Conservation (phyloP, 92 coral and sea anemone genomes). For the Meandrina meandrites region DNA sequence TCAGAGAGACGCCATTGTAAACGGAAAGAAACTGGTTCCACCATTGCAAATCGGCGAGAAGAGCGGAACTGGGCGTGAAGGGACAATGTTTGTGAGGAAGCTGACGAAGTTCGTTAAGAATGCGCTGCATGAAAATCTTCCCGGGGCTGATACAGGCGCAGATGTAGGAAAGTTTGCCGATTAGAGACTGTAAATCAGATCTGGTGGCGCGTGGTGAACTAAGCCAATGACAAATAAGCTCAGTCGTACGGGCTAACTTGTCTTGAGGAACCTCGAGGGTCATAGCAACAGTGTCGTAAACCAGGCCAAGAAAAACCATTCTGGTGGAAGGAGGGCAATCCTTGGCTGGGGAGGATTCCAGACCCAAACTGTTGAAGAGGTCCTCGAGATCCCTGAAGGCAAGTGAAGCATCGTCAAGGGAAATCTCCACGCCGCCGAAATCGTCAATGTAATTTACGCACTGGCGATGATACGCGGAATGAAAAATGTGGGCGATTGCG, state of each 20-base stretch:
- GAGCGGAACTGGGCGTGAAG: slow-evolving; percentile 6
- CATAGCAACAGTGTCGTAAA: slow-evolving; percentile 3
- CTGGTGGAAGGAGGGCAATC: slow-evolving; percentile 43
- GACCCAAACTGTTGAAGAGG: not conserved
- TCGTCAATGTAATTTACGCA: not conserved
- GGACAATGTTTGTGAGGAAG: not conserved
- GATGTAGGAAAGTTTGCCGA: slow-evolving; percentile 54
- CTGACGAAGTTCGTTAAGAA: slow-evolving; percentile 32
- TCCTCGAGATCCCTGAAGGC: not conserved
- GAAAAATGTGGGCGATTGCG: not conserved
- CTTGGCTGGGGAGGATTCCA: slow-evolving; percentile 8
- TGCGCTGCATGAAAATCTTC: slow-evolving; percentile 40
- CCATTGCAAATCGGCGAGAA: slow-evolving; percentile 46
- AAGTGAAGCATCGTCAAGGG: not conserved
- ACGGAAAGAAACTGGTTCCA: slow-evolving; percentile 33
- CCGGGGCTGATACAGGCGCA: slow-evolving; percentile 50
- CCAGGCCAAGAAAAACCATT: slow-evolving; percentile 40
- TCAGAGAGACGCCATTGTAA: slow-evolving; percentile 45
- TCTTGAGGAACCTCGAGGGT: not conserved
- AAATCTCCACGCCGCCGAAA: not conserved
- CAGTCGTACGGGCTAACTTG: slow-evolving; percentile 15
- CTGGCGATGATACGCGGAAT: not conserved
- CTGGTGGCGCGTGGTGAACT: slow-evolving; percentile 23
- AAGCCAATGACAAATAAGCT: slow-evolving; percentile 34
- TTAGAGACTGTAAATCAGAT: slow-evolving; percentile 28